These are phyloP conservation scores for Monopis laevigella DNA, from an alignment of 2,888 invertebrate species.

Conservation along the genomic window DNA sequence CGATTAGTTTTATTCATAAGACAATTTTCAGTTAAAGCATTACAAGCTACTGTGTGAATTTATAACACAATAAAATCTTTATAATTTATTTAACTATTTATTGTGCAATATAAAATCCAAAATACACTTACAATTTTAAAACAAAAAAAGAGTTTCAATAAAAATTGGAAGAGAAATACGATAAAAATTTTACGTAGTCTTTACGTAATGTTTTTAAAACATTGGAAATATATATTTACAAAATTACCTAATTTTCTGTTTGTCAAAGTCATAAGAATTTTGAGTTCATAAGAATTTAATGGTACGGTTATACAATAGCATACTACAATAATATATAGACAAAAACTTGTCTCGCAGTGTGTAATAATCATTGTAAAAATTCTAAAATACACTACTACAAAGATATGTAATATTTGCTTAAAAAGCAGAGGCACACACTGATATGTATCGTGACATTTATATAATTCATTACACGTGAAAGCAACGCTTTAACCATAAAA, in stretches of 20 bases:
- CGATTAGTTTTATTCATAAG: conserved; percentile 59
- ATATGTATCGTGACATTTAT: conserved; percentile 52
- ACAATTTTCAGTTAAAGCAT: conserved; percentile 61
- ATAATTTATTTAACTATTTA: too few relatives aligned
- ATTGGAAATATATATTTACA: conserved; percentile 39
- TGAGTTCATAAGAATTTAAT: conserved; percentile 62
- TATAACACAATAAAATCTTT: too few relatives aligned
- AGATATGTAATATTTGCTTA: conserved; percentile 60
- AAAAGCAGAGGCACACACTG: conserved; percentile 64
- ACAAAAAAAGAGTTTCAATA: too few relatives aligned
- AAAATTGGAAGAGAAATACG: too few relatives aligned
- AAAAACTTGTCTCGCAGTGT: conserved; percentile 53
- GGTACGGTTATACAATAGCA: conserved; percentile 50
- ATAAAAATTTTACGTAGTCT: too few relatives aligned
- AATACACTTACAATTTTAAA: too few relatives aligned
- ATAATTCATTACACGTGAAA: conserved; percentile 32
- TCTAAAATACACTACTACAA: conserved; percentile 48
- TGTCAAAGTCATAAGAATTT: conserved; percentile 64
- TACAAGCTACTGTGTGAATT: conserved; percentile 51
- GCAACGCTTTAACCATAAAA: conserved; percentile 47
- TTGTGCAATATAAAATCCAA: too few relatives aligned
- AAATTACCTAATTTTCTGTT: conserved; percentile 56
- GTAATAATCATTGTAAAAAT: conserved; percentile 31
- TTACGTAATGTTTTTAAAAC: background rate
- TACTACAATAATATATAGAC: conserved; percentile 44